Percentiles rank a stretch among this genome's conserved stretches.
Conservation (phyloP, 2,888 invertebrate species). For the Mesoligia furuncula region DNA sequence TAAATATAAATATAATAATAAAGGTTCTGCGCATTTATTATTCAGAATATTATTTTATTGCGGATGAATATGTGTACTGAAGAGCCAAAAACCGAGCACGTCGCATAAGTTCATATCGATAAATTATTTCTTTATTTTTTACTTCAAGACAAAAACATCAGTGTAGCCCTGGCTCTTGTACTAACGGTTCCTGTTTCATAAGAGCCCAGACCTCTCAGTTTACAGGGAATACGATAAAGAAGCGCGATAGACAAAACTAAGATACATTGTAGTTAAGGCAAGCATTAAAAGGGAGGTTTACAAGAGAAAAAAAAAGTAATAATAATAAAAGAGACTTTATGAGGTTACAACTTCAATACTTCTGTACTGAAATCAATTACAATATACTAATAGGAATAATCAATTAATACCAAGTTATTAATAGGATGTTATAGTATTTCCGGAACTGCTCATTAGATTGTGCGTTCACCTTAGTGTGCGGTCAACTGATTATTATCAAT, state of each 20-base stretch:
- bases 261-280: too few species aligned
- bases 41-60: conserved; percentile 16
- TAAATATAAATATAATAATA: not conserved
- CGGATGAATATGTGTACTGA: not conserved
- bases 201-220: not conserved
- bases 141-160: not conserved
- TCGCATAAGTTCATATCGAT: not conserved
- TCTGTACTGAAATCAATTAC: not conserved
- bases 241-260: too few species aligned
- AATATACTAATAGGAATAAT: not conserved
- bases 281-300: too few species aligned
- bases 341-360: not conserved
- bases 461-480: not conserved
- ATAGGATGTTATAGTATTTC: not conserved
- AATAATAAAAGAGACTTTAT: too few species aligned
- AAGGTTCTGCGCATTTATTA: not conserved
- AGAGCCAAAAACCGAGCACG: not conserved
- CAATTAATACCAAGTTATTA: conserved; percentile 6
- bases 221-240: too few species aligned
- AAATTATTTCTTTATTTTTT: not conserved
- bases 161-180: not conserved
- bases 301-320: too few species aligned
- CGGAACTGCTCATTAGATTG: not conserved
- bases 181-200: not conserved
- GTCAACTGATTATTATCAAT: conserved; percentile 18